Conservation (phyloP, 2,888 invertebrate genomes). For the Drosophila meridionalis region DNA sequence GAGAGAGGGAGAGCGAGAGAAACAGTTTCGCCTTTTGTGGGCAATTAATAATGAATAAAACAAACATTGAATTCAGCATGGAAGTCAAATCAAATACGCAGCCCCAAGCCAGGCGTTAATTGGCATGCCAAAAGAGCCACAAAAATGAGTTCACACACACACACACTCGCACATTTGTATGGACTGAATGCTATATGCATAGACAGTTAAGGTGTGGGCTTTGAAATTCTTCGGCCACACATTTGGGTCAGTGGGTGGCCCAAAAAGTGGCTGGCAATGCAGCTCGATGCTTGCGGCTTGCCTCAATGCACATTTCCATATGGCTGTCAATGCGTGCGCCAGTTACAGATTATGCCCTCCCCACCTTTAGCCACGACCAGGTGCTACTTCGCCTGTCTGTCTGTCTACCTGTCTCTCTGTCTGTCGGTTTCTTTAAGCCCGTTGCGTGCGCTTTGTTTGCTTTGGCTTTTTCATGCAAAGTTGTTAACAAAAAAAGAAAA, state of each 20-base stretch:
- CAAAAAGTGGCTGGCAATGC: constrained; percentile 32
- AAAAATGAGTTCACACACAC: constrained; percentile 8
- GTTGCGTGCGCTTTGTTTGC: constrained; percentile 60
- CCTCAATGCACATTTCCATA: constrained; percentile 48
- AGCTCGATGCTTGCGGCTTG: constrained; percentile 21
- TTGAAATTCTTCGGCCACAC: constrained; percentile 63
- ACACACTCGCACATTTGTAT: neutral
- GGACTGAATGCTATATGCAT: neutral
- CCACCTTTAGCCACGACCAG: neutral
- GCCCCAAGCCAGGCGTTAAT: constrained; percentile 62
- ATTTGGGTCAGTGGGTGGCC: constrained; percentile 76
- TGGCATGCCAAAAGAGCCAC: constrained; percentile 50
- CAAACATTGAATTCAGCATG: constrained; percentile 44
- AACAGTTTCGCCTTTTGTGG: constrained; percentile 45
- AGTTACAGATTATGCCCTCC: neutral
- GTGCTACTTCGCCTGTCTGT: constrained; percentile 6
- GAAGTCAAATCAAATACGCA: constrained; percentile 39
- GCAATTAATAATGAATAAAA: constrained; percentile 61
- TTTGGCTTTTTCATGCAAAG: constrained; percentile 72
- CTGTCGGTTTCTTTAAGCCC: constrained; percentile 13
- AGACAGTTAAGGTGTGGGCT: constrained; percentile 27
- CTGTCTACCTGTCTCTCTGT: neutral
- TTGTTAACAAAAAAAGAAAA: constrained; percentile 58
- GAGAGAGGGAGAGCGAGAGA: neutral
- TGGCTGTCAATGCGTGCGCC: constrained; percentile 29